Evolutionary conservation across 2,888 invertebrate species (phyloP).

Genomic region (Cerastis rubricosa): DNA sequence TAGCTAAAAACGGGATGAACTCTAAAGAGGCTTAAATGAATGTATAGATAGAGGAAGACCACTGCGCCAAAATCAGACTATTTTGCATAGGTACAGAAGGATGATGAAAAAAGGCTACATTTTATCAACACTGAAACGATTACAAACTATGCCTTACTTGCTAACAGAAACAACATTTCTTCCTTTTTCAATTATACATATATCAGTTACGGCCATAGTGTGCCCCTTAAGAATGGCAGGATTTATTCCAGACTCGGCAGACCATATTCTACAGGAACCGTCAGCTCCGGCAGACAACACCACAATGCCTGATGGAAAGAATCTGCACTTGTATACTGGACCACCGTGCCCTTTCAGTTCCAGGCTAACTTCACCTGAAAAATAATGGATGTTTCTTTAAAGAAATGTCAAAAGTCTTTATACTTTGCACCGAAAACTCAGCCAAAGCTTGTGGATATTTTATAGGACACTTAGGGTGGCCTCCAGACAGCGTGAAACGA

Average conservation of each 20-base stretch:
- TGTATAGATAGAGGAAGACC: neutral
- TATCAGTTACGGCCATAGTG: slow-evolving; percentile 91
- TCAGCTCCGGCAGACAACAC: slow-evolving; percentile 93
- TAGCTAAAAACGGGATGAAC: neutral
- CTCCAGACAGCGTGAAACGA: too few species aligned
- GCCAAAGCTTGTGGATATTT: neutral
- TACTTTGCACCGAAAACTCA: neutral
- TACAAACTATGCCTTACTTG: slow-evolving; percentile 83
- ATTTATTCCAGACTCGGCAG: slow-evolving; percentile 92
- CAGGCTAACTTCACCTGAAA: slow-evolving; percentile 83
- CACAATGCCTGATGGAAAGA: slow-evolving; percentile 94
- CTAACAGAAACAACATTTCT: slow-evolving; percentile 93
- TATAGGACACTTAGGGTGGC: neutral
- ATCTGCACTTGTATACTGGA: slow-evolving; percentile 92
- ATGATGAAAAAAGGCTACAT: neutral
- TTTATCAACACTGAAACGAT: neutral
- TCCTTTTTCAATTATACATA: slow-evolving; percentile 92
- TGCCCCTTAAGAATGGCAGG: slow-evolving; percentile 93
- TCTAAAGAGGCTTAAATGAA: neutral
- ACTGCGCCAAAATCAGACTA: neutral
- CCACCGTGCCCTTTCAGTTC: slow-evolving; percentile 92
- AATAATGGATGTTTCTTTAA: neutral
- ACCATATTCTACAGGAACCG: slow-evolving; percentile 93
- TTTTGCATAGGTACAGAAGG: neutral
- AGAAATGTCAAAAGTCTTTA: neutral